Evolutionary conservation across 1,140 invertebrate genomes (phyloP), one percentile per base, ranked within the genome.

Genomic region (Calliphora vicina): DNA sequence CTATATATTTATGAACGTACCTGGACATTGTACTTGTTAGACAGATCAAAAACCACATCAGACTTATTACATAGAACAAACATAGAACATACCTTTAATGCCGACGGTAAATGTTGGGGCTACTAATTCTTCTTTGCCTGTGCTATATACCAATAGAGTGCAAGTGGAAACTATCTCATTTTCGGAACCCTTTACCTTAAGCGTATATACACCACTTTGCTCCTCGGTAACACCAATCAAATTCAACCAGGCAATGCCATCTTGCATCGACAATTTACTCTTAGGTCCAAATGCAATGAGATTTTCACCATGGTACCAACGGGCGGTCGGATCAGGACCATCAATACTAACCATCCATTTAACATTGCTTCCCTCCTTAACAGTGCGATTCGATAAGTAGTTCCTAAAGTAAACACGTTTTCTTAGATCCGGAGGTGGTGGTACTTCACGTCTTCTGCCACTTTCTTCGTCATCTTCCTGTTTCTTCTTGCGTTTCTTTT

Each of bases 261-360:
- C 93, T 25, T 92, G 89, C 83, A 91, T 92, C 57, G 89, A 91
- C 76, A 91, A 92, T 83, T 90, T 90, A 86, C 91, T 92, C 43
- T 91, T 91, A 71, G 88, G 89, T 0, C 91, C 85, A 23, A 87
- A 86, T 26, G 85, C 81, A 13, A 93, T 87, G 6, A 91, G 91
- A 20, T 87, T 85, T 84, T 92, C 88, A 5, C 93, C 93, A 85
- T 96, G 93, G 71, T 93, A 94, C 95, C 96, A 97, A 82, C 94
- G 93, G 9, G 97, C 92, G 50, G 92, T 91, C 4, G 96, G 95
- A 81, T 95, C 94, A 67, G 93, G 92, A 17, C 95, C 95, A 84
- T 96, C 92, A 2, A 97, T 93, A 74, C 94, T 94, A 83, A 96
- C 97, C 74, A 94, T 94, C 80, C 97, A 91, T 86, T 93, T 94